Percentiles rank a stretch among this genome's conserved stretches.
phyloP scores from a whole-genome alignment of 1,140 invertebrate species.

The Tetramorium parvispinum region DNA sequence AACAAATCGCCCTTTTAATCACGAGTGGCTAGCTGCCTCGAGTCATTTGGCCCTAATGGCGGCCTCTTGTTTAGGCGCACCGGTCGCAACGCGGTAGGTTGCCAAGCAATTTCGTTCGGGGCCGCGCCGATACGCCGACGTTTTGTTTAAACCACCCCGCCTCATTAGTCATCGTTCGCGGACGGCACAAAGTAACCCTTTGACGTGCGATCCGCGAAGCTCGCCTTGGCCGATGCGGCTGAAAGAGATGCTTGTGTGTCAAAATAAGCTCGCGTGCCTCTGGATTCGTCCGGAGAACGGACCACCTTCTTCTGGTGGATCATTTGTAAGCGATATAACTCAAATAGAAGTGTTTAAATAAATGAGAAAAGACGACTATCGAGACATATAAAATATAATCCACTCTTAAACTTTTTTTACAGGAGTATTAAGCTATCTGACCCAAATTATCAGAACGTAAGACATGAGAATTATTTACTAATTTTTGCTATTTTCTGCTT shows the following conservation, averaged over 20 bases:
- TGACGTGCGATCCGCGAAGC: conserved; percentile 13
- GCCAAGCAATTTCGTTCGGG: conserved; percentile 70
- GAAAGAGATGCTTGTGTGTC: conserved; percentile 33
- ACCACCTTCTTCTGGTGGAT: conserved; percentile 21
- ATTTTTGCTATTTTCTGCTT: no score
- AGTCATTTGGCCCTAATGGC: conserved; percentile 78
- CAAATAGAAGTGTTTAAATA: background rate
- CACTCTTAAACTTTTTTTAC: no score
- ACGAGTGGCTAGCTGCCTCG: conserved; percentile 76
- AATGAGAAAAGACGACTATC: no score
- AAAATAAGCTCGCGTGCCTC: conserved; percentile 45
- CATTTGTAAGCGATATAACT: conserved; percentile 42
- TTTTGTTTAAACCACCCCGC: conserved; percentile 72
- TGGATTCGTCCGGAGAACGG: background rate
- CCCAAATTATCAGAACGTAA: no score
- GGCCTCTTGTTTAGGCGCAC: conserved; percentile 76
- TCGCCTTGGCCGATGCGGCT: conserved; percentile 21
- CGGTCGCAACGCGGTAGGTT: conserved; percentile 74
- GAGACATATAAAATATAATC: no score
- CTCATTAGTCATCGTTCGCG: conserved; percentile 74
- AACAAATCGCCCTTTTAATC: conserved; percentile 82
- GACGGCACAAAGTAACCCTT: conserved; percentile 44
- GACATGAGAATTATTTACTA: no score
- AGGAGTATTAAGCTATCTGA: no score
- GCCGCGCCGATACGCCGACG: conserved; percentile 64